These are phyloP conservation scores for Cyprinella venusta DNA, from an alignment of 2,797 vertebrate genomes.

Conservation along the genomic window DNA sequence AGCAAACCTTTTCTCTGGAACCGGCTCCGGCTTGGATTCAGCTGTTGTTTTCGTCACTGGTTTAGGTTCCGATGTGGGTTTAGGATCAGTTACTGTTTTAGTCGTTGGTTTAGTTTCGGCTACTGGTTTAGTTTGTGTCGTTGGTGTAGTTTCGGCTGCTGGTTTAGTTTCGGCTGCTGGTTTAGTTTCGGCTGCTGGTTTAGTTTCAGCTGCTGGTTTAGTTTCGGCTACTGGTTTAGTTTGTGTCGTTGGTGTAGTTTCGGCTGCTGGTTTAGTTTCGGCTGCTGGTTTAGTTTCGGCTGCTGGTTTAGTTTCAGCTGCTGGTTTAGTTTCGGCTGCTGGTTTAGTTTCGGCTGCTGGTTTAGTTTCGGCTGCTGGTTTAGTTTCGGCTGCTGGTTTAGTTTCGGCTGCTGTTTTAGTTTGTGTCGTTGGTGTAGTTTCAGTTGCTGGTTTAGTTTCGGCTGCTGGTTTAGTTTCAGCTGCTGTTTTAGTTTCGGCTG, in stretches of 20 bases:
- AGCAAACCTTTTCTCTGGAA: constrained; percentile 62
- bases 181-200: neutral
- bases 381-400: too few species aligned
- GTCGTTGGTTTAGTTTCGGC: neutral
- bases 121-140: too few species aligned
- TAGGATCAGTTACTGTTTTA: neutral
- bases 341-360: neutral
- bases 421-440: neutral
- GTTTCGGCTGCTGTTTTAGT: too few species aligned
- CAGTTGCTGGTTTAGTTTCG: too few species aligned
- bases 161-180: neutral
- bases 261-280: neutral
- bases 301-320: neutral
- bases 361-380: too few species aligned
- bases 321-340: neutral
- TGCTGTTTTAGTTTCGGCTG: neutral
- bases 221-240: neutral
- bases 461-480: neutral
- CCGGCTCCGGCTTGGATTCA: constrained; percentile 21
- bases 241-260: neutral
- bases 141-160: too few species aligned
- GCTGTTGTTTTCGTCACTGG: neutral
- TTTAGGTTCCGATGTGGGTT: neutral
- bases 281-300: neutral
- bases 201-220: neutral